Evolutionary conservation across 1,140 invertebrate genomes (phyloP).

Genomic region (Propsilocerus akamusi): DNA sequence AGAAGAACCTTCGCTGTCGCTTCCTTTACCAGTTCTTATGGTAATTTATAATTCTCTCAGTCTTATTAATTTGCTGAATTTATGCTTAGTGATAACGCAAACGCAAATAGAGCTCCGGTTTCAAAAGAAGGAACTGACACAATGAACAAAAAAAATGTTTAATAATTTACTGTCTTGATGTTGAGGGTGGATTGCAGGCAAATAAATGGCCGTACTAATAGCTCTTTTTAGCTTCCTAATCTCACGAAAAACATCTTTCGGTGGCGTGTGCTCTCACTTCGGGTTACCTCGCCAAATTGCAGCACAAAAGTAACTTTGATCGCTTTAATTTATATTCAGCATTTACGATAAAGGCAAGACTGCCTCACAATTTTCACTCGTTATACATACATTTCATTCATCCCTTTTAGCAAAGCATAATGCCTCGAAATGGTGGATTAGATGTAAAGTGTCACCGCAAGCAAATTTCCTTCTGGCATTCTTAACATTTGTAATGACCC

Average conservation of each 20-base stretch:
- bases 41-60: slow-evolving; percentile 1
- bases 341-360: no score
- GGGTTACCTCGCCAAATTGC: no score
- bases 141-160: neutral
- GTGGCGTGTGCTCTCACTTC: no score
- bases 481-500: no score
- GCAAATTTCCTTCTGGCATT: no score
- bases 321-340: no score
- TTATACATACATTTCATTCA: no score
- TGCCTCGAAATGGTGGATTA: no score
- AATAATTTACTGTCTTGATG: slow-evolving; percentile 1
- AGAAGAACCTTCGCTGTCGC: neutral
- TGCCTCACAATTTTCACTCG: no score
- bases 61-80: slow-evolving; percentile 2
- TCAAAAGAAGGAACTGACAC: neutral
- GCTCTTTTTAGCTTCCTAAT: slow-evolving; percentile 1
- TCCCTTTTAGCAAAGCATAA: no score
- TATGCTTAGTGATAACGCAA: neutral
- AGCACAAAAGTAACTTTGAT: no score
- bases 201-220: slow-evolving; percentile 3
- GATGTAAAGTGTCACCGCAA: no score
- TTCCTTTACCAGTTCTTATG: neutral
- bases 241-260: slow-evolving; percentile 1
- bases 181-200: neutral
- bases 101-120: neutral